These are phyloP conservation scores for Heterotis niloticus DNA, from an alignment of 2,113 vertebrate genomes.

Conservation along the genomic window DNA sequence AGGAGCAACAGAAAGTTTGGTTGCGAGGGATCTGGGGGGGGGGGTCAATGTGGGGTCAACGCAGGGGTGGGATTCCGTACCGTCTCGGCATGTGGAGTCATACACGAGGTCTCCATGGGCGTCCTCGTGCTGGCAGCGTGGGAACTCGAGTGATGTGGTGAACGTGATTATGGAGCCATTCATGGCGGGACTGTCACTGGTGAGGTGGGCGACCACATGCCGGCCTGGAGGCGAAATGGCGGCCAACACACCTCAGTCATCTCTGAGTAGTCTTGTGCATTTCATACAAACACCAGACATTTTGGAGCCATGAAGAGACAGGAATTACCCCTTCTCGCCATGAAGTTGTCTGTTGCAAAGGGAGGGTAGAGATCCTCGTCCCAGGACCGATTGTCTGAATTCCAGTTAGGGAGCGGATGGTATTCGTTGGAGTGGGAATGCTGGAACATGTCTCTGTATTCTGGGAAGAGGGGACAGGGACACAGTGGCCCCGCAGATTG, in stretches of 20 bases:
- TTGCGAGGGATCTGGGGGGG: background rate
- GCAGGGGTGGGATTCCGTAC: constrained; percentile 69
- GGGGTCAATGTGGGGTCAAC: constrained; percentile 25
- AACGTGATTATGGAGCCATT: constrained; percentile 80
- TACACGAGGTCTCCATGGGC: constrained; percentile 71
- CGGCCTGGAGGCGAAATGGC: constrained; percentile 50
- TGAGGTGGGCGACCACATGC: constrained; percentile 66
- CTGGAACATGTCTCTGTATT: constrained; percentile 58
- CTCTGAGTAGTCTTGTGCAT: too few species aligned
- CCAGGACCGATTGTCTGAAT: constrained; percentile 78
- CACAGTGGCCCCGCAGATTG: background rate
- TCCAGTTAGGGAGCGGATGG: constrained; percentile 56
- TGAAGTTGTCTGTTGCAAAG: constrained; percentile 61
- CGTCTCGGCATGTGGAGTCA: constrained; percentile 71
- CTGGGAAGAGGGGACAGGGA: constrained; percentile 36
- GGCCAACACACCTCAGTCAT: background rate
- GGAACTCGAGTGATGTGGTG: constrained; percentile 74
- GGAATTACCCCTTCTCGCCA: constrained; percentile 44
- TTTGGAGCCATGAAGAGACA: background rate
- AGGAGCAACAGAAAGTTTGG: background rate
- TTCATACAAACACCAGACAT: too few species aligned
- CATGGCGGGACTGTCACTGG: constrained; percentile 83
- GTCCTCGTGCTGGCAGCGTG: constrained; percentile 81
- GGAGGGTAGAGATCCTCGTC: constrained; percentile 81
- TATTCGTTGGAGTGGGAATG: constrained; percentile 63